Evolutionary conservation across 1,140 invertebrate species (phyloP), one percentile per base, ranked within the genome.

Genomic region (Ericerus pela): DNA sequence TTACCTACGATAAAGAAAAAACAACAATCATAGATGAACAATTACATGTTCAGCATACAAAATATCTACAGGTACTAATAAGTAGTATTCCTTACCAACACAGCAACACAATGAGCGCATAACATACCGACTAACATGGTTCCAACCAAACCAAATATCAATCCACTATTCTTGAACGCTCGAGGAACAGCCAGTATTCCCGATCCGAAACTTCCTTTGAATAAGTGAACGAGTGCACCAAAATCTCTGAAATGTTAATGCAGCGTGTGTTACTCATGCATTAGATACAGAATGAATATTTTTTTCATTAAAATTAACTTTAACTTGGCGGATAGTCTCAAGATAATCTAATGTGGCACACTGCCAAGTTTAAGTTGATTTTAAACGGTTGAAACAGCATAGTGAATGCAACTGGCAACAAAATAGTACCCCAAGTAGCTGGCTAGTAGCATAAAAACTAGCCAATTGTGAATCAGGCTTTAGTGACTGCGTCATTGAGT

Each of bases 111-210:
- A 60, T 76, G 72, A 20, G 70, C 69, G 58, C 69, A 72, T 27
- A 76, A 57, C 2, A 69, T 14, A 3, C 70, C 73, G 27, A 75
- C 63, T 14, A 73, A 10, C 14, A 74, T 53, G 14, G 72, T 67
- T 20, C 68, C 71, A 4, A 71, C 41, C 3, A 71, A 57, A 11
- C 73, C 69, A 57, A 73, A 71, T 59, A 69, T 63, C 11, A 79
- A 64, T 53, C 79, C 79, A 51, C 75, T 70, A 64, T 77, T 72
- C 59, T 68, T 72, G 59, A 81, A 74, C 12, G 76, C 76, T 41
- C 71, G 63, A 24, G 78, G 75, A 62, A 80, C 72, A 30, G 79
- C 78, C 53, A 81, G 63, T 37, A 81, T 70, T 0, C 79, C 79
- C 2, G 71, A 76, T 1, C 79, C 78, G 24, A 79, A 65, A 43